Conservation (phyloP, 2,888 invertebrate genomes). For the Scaptomyza cyrtandrae region DNA sequence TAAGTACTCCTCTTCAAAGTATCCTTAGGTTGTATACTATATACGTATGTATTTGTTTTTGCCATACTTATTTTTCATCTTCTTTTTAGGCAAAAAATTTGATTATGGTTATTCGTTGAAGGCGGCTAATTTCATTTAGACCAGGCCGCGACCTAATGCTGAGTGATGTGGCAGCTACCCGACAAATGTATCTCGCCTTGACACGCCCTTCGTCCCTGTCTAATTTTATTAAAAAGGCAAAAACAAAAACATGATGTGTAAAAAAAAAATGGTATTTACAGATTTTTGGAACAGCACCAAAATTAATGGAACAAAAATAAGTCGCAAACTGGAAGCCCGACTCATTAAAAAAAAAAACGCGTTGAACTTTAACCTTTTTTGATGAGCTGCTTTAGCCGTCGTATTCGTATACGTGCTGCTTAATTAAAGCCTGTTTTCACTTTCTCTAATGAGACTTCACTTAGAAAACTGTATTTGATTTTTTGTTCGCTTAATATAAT, state of each 20-base stretch:
- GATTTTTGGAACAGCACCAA: conserved; percentile 60
- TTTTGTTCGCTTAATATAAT: conserved; percentile 50
- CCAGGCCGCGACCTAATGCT: conserved; percentile 62
- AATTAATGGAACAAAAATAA: conserved; percentile 48
- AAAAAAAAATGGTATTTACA: conserved; percentile 52
- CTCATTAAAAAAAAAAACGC: conserved; percentile 65
- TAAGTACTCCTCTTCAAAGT: conserved; percentile 13
- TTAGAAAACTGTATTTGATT: conserved; percentile 42
- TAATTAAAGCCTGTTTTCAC: conserved; percentile 68
- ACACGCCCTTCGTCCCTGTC: conserved; percentile 25
- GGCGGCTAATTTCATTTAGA: conserved; percentile 74
- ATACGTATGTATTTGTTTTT: conserved; percentile 11
- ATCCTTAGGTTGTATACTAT: conserved; percentile 11
- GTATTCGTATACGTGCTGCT: conserved; percentile 36
- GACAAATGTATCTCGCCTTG: conserved; percentile 1
- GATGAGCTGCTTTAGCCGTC: conserved; percentile 22
- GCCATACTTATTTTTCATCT: conserved; percentile 58
- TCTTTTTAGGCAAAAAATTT: conserved; percentile 69
- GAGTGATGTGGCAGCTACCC: conserved; percentile 68
- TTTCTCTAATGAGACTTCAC: conserved; percentile 66
- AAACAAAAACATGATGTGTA: conserved; percentile 4
- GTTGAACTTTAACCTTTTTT: conserved; percentile 74
- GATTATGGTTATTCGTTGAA: conserved; percentile 76
- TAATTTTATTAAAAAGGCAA: conserved; percentile 71
- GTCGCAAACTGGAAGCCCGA: conserved; percentile 56